Percentiles rank a stretch among this genome's conserved stretches.
Conservation (phyloP, 2,113 vertebrate genomes). For the Semnornis frantzii region DNA sequence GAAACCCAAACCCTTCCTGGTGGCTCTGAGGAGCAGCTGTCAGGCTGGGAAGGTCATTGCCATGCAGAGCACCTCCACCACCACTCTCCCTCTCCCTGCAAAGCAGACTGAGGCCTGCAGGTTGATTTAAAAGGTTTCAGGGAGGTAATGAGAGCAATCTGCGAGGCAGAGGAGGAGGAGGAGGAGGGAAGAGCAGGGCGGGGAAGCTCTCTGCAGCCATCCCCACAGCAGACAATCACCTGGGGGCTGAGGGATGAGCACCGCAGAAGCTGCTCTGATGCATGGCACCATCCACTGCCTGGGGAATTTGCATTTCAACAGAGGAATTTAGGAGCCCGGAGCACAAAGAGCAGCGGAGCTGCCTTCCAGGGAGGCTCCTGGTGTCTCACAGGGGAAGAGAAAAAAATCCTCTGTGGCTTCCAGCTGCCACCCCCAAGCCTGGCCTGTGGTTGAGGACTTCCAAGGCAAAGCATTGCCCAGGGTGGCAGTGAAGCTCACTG, state of each 20-base stretch:
- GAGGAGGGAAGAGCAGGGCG: background rate
- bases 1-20: background rate
- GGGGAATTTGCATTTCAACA: background rate
- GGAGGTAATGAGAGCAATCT: background rate
- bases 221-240: background rate
- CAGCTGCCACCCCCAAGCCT: too few relatives aligned
- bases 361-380: background rate
- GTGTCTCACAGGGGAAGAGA: background rate
- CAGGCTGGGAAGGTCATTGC: background rate
- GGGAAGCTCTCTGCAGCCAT: background rate
- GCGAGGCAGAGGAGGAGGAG: background rate
- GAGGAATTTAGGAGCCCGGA: background rate
- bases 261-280: background rate
- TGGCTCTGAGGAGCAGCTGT: background rate
- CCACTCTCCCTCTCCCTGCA: background rate
- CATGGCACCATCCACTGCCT: background rate
- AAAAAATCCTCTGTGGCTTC: fast-evolving
- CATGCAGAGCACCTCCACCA: background rate
- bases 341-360: background rate
- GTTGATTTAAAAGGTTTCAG: background rate
- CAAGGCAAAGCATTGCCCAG: too few relatives aligned
- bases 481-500: too few relatives aligned
- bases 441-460: background rate
- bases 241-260: background rate
- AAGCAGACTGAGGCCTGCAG: background rate